These are phyloP conservation scores for Spinibarbus caldwelli DNA, from an alignment of 2,797 vertebrate species.

Conservation along the genomic window DNA sequence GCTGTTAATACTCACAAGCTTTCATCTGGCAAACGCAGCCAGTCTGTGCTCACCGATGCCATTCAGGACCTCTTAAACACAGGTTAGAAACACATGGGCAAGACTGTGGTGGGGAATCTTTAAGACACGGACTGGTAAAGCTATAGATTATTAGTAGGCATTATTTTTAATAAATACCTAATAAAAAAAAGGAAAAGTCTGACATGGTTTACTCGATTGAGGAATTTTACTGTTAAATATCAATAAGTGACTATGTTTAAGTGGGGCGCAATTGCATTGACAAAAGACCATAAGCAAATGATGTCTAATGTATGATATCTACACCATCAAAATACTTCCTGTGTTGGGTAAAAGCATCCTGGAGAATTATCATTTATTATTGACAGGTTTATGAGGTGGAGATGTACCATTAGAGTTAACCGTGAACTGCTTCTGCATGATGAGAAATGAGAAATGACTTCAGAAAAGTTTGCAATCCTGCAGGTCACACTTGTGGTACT, in stretches of 20 bases:
- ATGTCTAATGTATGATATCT: background rate
- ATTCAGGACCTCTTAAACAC: conserved; percentile 8
- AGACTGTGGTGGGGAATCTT: conserved; percentile 33
- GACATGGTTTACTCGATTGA: background rate
- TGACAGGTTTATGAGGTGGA: conserved; percentile 8
- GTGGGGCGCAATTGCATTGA: background rate
- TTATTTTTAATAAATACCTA: background rate
- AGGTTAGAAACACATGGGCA: conserved; percentile 17
- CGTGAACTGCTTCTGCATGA: background rate
- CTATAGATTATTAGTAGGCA: background rate
- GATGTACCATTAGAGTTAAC: conserved; percentile 23
- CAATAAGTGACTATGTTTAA: background rate
- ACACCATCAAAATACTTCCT: background rate
- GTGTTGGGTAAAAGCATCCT: conserved; percentile 22
- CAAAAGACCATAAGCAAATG: background rate
- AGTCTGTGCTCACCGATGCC: background rate
- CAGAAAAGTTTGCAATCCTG: background rate
- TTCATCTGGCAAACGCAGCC: background rate
- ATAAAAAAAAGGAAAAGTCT: background rate
- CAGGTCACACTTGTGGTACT: background rate
- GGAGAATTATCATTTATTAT: conserved; percentile 24
- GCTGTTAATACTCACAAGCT: conserved; percentile 18
- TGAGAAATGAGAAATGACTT: background rate
- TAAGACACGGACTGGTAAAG: background rate
- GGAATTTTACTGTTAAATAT: background rate